phyloP scores from a whole-genome alignment of 2,888 invertebrate genomes.

The Limnephilus rhombicus region DNA sequence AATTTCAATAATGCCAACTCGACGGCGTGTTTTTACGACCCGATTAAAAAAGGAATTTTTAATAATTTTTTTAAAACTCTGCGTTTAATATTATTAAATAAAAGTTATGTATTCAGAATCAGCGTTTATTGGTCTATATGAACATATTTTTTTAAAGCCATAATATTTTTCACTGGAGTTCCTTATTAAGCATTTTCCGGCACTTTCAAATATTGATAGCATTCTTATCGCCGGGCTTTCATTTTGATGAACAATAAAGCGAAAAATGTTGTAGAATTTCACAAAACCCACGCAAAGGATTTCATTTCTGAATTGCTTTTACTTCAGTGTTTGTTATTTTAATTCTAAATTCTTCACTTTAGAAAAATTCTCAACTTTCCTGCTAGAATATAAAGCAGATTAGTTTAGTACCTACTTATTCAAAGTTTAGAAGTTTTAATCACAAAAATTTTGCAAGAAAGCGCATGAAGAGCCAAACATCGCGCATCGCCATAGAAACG shows the following conservation, averaged over 20 bases:
- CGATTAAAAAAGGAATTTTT: no score
- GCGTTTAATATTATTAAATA: no score
- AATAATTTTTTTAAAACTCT: no score
- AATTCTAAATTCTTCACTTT: not conserved
- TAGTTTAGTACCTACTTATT: not conserved
- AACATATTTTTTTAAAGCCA: no score
- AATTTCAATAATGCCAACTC: no score
- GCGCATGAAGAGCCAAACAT: not conserved
- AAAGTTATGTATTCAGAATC: no score
- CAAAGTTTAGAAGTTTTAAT: not conserved
- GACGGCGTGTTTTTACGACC: no score
- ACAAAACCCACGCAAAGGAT: not conserved
- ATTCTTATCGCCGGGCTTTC: not conserved
- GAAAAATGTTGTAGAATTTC: not conserved
- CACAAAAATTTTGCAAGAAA: not conserved
- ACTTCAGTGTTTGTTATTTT: not conserved
- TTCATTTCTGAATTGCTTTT: not conserved
- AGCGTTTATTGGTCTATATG: no score
- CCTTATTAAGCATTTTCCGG: not conserved
- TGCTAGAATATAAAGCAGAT: not conserved
- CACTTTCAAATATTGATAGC: not conserved
- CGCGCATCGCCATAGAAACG: not conserved
- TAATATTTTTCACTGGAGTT: no score
- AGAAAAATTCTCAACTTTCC: not conserved
- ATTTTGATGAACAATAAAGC: not conserved